These are phyloP conservation scores for Galeopsomyia nigrocyanea DNA, from an alignment of 2,888 invertebrate species.

Conservation along the genomic window DNA sequence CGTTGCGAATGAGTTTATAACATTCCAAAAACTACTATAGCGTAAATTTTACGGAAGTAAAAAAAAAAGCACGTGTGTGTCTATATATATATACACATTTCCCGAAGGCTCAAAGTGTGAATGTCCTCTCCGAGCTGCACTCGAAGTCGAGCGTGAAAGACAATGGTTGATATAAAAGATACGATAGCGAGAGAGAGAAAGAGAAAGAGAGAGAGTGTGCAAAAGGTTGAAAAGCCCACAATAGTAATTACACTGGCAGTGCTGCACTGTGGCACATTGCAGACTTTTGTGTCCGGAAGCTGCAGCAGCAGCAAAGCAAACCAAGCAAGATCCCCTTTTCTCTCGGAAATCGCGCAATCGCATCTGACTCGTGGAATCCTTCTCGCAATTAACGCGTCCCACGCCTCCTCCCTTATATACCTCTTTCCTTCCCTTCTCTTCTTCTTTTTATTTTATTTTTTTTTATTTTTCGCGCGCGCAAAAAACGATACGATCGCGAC, in stretches of 20 bases:
- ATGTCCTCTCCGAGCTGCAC: no score
- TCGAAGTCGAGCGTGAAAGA: not conserved
- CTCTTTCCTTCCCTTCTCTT: not conserved
- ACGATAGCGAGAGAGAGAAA: not conserved
- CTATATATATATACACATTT: no score
- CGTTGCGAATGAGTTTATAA: no score
- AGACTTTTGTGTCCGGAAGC: no score
- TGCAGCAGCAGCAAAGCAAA: not conserved
- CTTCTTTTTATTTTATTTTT: no score
- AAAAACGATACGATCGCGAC: slow-evolving; percentile 55
- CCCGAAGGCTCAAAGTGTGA: no score
- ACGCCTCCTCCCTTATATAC: slow-evolving; percentile 51
- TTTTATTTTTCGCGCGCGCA: slow-evolving; percentile 61
- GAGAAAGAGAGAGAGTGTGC: not conserved
- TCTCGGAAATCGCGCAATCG: slow-evolving; percentile 33
- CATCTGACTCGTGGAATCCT: slow-evolving; percentile 52
- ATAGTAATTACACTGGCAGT: no score
- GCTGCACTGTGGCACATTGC: no score
- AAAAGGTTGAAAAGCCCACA: not conserved
- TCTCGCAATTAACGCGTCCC: slow-evolving; percentile 62
- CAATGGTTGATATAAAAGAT: not conserved
- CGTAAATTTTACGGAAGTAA: no score
- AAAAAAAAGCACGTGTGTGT: no score
- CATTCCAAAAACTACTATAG: no score
- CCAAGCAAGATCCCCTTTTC: not conserved